phyloP scores from a whole-genome alignment of 92 coral and sea anemone species.

The Zoanthus sociatus region DNA sequence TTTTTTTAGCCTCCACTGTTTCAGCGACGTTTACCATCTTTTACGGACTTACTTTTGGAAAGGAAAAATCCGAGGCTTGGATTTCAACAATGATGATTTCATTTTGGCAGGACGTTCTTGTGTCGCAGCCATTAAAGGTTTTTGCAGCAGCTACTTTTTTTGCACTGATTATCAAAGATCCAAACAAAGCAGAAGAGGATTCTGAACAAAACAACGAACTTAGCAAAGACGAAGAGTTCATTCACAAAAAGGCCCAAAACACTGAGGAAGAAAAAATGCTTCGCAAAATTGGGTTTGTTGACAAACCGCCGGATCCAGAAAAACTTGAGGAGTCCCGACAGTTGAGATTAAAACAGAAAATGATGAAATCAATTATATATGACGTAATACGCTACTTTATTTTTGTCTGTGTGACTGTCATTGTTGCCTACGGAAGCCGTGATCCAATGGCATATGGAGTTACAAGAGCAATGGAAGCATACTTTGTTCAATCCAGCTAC shows the following conservation, averaged over 20 bases:
- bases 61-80: constrained; percentile 95
- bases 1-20: constrained; percentile 81
- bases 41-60: constrained; percentile 96
- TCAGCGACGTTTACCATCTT: constrained; percentile 94
- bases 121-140: constrained; percentile 96
- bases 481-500: constrained; percentile 71
- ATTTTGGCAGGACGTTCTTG: constrained; percentile 97
- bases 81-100: constrained; percentile 97
- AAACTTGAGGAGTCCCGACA: constrained; percentile 86
- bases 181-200: constrained; percentile 94
- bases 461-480: constrained; percentile 78
- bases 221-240: constrained; percentile 84
- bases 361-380: constrained; percentile 86
- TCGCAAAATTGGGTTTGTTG: constrained; percentile 80
- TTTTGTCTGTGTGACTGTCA: constrained; percentile 75
- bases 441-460: constrained; percentile 89
- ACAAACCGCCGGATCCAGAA: constrained; percentile 92
- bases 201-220: constrained; percentile 82
- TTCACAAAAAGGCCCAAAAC: constrained; percentile 70
- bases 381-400: constrained; percentile 86
- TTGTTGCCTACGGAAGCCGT: constrained; percentile 92
- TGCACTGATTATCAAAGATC: constrained; percentile 94
- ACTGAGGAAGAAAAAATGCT: constrained; percentile 80
- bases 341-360: constrained; percentile 79
- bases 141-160: constrained; percentile 98